Base-by-base conservation (phyloP, 1,140 invertebrate species). In the Goniozus legneri region DNA sequence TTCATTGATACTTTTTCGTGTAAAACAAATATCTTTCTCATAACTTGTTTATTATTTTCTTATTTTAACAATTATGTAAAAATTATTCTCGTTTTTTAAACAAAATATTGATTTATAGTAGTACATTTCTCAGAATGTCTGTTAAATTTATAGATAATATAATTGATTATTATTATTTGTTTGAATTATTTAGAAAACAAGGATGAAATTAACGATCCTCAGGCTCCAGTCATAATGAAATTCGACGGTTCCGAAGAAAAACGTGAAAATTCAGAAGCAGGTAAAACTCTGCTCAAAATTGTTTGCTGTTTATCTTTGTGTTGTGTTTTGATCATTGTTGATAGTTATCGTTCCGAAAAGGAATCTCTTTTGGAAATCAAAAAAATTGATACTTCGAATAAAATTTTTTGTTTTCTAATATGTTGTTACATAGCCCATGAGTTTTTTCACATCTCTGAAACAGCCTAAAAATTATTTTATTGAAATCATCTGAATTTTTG, bases 201-300 rank as follows among this genome's bases (percentile, higher is more conserved):
- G 34, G 67, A 74, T 24, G 58, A 59, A 32, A 50, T 34, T 8
- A 64, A 63, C 44, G 55, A 50, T 34, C 60, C 60, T 14, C 55
- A 62, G 46, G 46, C 67, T 8, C 48, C 56, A 14, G 54, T 61
- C 38, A 55, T 62, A 6, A 63, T 73, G 58, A 70, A 75, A 30
- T 52, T 69, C n/a, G 64, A 71, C 31, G 64, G 63, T 2, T 64
- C 68, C 3, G 63, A 65, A 8, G 66, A 71, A 16, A 60, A 65
- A 2, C 58, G 60, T 13, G 61, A 61, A 41, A 65, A 71, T 56
- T 64, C 64, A 2, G 45, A 58, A 4, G 66, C 61, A 50, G 69
- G 67, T 69, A 54, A 52, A 54, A 44, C 4, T 32, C 30, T n/a
- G 41, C 14, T 50, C 54, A 24, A 7, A 44, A 16, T 14, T 19